These are phyloP conservation scores for Stenchaetothrips biformis DNA, from an alignment of 2,888 invertebrate genomes.

Conservation along the genomic window DNA sequence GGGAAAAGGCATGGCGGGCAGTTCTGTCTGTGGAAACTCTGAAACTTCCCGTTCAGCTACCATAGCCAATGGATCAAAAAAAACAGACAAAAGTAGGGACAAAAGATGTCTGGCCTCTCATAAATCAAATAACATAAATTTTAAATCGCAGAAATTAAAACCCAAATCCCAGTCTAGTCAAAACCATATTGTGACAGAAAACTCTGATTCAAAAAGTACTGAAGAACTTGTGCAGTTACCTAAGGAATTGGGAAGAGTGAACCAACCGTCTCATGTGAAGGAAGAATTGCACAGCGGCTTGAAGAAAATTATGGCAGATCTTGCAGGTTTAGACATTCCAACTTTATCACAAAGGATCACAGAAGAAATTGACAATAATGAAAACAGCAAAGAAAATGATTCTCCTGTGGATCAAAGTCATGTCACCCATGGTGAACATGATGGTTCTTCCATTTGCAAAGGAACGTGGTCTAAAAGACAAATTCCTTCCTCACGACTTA, in stretches of 20 bases:
- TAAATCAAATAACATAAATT: not conserved
- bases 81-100: no score
- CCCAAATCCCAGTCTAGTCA: not conserved
- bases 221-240: no score
- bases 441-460: not conserved
- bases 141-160: not conserved
- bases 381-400: not conserved
- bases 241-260: not conserved
- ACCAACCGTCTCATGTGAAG: not conserved
- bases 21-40: no score
- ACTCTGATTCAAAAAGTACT: not conserved
- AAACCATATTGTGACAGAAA: not conserved
- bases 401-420: not conserved
- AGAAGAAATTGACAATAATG: not conserved
- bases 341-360: not conserved
- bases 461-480: not conserved
- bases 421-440: not conserved
- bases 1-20: no score
- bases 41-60: no score
- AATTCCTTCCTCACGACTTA: not conserved
- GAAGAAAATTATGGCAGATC: not conserved
- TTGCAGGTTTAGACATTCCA: not conserved
- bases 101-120: no score
- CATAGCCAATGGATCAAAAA: no score
- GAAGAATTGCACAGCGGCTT: not conserved